A percentile compares a stretch with the other conserved stretches of the same genome.
These are phyloP conservation scores for Ligdia adustata DNA, from an alignment of 2,888 invertebrate species.

Conservation along the genomic window DNA sequence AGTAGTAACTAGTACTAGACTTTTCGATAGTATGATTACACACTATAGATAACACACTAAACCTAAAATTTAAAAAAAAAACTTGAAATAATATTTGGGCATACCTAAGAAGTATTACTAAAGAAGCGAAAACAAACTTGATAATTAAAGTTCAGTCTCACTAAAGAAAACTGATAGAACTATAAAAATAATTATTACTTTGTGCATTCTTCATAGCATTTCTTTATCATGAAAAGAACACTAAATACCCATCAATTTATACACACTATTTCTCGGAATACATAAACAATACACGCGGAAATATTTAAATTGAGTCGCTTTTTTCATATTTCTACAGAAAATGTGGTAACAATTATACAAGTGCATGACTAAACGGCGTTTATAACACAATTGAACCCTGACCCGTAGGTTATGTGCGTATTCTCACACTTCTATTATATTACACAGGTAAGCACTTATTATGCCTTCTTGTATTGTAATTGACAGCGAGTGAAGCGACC, in stretches of 20 bases:
- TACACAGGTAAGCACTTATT: not conserved
- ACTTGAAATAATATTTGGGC: too few species aligned
- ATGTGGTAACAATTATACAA: constrained; percentile 21
- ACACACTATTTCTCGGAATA: constrained; percentile 25
- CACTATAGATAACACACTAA: too few species aligned
- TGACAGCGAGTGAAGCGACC: too few species aligned
- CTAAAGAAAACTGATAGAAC: too few species aligned
- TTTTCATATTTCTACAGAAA: constrained; percentile 34
- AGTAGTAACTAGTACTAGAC: too few species aligned
- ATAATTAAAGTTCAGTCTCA: too few species aligned
- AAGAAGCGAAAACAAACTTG: too few species aligned
- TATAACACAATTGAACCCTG: constrained; percentile 21
- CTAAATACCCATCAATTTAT: not conserved
- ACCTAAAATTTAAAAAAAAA: too few species aligned
- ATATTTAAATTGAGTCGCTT: constrained; percentile 35
- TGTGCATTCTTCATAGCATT: too few species aligned
- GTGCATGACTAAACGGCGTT: constrained; percentile 18
- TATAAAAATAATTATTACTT: too few species aligned
- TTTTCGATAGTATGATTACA: too few species aligned
- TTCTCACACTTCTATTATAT: constrained; percentile 26
- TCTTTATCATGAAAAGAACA: not conserved
- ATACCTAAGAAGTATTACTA: too few species aligned
- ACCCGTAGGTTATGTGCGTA: constrained; percentile 26
- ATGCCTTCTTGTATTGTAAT: not conserved
- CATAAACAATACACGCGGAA: constrained; percentile 42